These are phyloP conservation scores for Camponotus fellah DNA, from an alignment of 2,888 invertebrate genomes.

Conservation along the genomic window DNA sequence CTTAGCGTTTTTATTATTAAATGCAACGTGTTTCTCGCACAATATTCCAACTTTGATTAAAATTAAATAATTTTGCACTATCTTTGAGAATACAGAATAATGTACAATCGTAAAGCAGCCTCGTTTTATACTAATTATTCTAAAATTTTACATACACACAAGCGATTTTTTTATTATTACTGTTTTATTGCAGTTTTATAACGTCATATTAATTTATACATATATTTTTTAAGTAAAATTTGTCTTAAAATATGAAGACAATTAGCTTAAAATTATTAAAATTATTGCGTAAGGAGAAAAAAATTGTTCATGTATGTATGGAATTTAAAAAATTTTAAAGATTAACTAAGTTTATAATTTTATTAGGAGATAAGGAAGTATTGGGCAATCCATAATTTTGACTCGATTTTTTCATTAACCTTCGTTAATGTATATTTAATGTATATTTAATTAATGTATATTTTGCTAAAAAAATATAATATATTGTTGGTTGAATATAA, in stretches of 20 bases:
- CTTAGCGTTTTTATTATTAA: background rate
- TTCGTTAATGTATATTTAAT: conserved; percentile 37
- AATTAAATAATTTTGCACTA: background rate
- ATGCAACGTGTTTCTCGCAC: background rate
- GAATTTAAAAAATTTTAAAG: no score
- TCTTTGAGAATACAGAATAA: background rate
- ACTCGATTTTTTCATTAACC: no score
- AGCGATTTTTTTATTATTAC: background rate
- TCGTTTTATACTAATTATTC: conserved; percentile 23
- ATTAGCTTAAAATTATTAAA: background rate
- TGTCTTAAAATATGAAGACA: background rate
- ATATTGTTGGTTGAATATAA: conserved; percentile 48
- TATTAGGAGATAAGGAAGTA: background rate
- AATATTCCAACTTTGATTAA: background rate
- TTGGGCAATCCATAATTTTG: background rate
- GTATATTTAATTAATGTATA: conserved; percentile 35
- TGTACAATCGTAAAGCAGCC: background rate
- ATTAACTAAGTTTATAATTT: background rate
- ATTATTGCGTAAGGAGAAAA: background rate
- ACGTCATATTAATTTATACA: background rate
- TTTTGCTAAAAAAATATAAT: conserved; percentile 30
- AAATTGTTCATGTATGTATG: background rate
- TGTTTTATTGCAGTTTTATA: background rate
- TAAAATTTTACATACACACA: background rate
- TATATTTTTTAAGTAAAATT: background rate